A percentile compares a stretch with the other conserved stretches of the same genome.
Evolutionary conservation across 2,797 vertebrate species (phyloP).

Genomic region (Liparis tanakae): DNA sequence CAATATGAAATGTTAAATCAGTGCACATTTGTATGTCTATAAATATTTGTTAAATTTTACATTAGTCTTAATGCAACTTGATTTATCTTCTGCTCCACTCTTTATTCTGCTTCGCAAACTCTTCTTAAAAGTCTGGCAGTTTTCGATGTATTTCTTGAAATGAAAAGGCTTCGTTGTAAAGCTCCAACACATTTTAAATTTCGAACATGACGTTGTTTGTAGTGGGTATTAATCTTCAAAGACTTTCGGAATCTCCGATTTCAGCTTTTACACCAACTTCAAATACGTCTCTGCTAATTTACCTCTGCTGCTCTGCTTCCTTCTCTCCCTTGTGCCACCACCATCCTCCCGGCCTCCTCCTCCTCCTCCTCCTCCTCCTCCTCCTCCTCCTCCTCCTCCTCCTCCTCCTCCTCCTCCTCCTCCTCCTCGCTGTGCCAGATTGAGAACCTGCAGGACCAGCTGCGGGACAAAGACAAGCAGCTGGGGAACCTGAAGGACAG

Average conservation of each 20-base stretch:
- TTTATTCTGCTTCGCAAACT: slow-evolving; percentile 2
- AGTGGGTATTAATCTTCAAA: slow-evolving; percentile 35
- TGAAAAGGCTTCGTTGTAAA: slow-evolving; percentile 22
- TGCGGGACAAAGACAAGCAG: slow-evolving; percentile 98
- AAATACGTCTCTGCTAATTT: slow-evolving; percentile 19
- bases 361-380: not conserved
- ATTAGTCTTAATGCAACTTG: slow-evolving; percentile 3
- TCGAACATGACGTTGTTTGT: slow-evolving; percentile 9
- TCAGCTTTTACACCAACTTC: slow-evolving; percentile 5
- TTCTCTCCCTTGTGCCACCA: not conserved
- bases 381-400: not conserved
- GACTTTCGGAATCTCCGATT: slow-evolving; percentile 28
- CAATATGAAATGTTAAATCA: not conserved
- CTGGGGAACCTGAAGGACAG: slow-evolving; percentile 95
- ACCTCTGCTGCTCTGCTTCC: slow-evolving; percentile 13
- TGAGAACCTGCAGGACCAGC: slow-evolving; percentile 95
- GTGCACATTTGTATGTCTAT: not conserved
- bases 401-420: not conserved
- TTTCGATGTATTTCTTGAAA: slow-evolving; percentile 27
- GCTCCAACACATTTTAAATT: slow-evolving; percentile 19
- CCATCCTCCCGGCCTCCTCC: not conserved
- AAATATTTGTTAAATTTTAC: slow-evolving; percentile 6
- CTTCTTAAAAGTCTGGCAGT: slow-evolving; percentile 6
- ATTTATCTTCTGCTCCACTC: not conserved
- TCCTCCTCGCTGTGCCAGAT: slow-evolving; percentile 70